Base-by-base conservation (phyloP, 1,140 invertebrate species). In the Anastrepha obliqua region DNA sequence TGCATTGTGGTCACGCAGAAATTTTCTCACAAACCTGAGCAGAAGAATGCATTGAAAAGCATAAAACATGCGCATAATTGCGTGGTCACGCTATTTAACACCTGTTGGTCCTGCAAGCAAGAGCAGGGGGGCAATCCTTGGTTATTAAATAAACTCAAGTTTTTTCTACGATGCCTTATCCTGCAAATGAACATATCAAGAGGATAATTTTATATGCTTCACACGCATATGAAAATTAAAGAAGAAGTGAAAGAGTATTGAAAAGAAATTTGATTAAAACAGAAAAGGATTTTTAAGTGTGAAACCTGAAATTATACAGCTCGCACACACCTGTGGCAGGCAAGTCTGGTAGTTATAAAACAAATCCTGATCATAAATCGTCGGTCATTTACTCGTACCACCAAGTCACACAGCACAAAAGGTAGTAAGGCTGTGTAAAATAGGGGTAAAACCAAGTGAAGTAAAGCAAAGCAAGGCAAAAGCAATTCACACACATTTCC, bases 121-220 rank as follows among this genome's bases (percentile, higher is more conserved):
- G 60, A 74, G 6, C 39, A 4, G 17, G 70, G 3, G 29, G 39
- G 13, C 70, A 74, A 15, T 42, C 13, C 13, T 58, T 55, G 17
- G 74, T 58, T 55, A 13, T 58, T 51, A 74, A 3, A 17, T 44
- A 74, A 74, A 74, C 44, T 47, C 29, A 29, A 20, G 11, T n/a
- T n/a, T 29, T 9, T 29, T 7, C n/a, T 2, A 11, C 44, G 2
- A 7, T 7, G 3, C 7, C 51, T 1, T 55, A 20, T 81, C 74
- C 74, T 81, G 74, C 47, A 81, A 81, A 81, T 81, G 47, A 81
- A 81, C 11, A 81, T 81, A 81, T 55, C 74, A 81, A 81, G 55
- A 55, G 74, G 74, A 81, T 81, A 55, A 81, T 81, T 58, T 67
- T 67, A n/a, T 81, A 81, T 51, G 47, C 17, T 62, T 62, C 60